Base-by-base conservation (phyloP, 2,888 invertebrate species). In the Agelastica alni region DNA sequence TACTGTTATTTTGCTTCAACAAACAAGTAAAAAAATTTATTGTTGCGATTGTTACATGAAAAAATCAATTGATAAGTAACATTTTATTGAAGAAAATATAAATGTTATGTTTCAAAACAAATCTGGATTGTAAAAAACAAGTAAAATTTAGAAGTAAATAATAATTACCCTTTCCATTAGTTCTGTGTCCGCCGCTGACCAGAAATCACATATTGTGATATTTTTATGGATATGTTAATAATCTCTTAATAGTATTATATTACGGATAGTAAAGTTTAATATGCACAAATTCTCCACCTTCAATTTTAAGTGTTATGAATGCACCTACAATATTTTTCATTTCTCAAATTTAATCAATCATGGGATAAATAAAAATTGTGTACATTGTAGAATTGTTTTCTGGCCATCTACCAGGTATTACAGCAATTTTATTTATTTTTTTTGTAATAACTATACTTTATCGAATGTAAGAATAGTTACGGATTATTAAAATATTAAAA, bases 201-300 rank as follows among this genome's bases (percentile, higher is more conserved):
- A 20, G 5, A 26, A 42, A 31, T 55, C 58, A 59, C 55, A 41
- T 49, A 41, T 51, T 59, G 61, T 61, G 62, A 60, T 62, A 62
- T 56, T 60, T 53, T 53, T 52, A 49, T 59, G 55, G 47, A 54
- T 53, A 58, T 17, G 34, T 51, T 60, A 52, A 18, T 18, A 37
- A 57, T 52, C 54, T 55, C 48, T 51, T n/a, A 46, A 51, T 57
- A 60, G 49, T 55, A 57, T 55, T 55, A 59, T 39, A 34, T 16
- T 37, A 26, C 37, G 16, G 39, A 53, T 26, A 2, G 28, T 28
- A 26, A 43, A 14, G 9, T 12, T 9, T 22, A 39, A 20, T 20
- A 20, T 10, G 18, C 37, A 39, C 46, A n/a, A n/a, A 31, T 32
- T 39, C 41, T 51, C 36, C 56, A 57, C 60, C 46, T 45, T 49